Evolutionary conservation across 2,113 vertebrate species (phyloP).

Genomic region (Motacilla alba): DNA sequence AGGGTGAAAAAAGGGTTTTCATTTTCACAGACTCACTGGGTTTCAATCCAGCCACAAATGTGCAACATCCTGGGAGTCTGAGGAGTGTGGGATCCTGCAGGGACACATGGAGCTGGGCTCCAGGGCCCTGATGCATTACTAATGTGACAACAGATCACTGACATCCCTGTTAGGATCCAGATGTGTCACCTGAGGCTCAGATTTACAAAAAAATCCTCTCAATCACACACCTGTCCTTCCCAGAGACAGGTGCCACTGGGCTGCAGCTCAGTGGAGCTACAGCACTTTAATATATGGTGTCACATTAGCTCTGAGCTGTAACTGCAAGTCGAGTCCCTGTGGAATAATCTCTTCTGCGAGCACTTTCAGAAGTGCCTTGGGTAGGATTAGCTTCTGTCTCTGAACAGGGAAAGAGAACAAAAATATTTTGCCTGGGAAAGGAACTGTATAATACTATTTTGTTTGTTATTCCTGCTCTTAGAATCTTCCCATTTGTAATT

Average conservation of each 20-base stretch:
- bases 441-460: neutral
- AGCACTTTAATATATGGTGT: neutral
- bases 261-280: neutral
- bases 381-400: neutral
- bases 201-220: neutral
- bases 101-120: accelerated
- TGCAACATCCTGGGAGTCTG: neutral
- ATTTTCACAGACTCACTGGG: neutral
- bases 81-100: accelerated
- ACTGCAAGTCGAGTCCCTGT: neutral
- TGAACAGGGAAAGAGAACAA: neutral
- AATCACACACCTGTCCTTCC: neutral
- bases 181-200: neutral
- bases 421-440: neutral
- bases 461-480: neutral
- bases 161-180: neutral
- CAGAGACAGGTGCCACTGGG: neutral
- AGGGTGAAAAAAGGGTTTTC: neutral
- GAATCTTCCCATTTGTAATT: neutral
- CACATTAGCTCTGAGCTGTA: neutral
- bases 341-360: neutral
- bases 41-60: neutral
- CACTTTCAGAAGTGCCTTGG: neutral
- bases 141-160: neutral
- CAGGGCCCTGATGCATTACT: neutral